These are phyloP conservation scores for Gnathonemus longibarbis DNA, from an alignment of 2,113 vertebrate species.

Conservation along the genomic window DNA sequence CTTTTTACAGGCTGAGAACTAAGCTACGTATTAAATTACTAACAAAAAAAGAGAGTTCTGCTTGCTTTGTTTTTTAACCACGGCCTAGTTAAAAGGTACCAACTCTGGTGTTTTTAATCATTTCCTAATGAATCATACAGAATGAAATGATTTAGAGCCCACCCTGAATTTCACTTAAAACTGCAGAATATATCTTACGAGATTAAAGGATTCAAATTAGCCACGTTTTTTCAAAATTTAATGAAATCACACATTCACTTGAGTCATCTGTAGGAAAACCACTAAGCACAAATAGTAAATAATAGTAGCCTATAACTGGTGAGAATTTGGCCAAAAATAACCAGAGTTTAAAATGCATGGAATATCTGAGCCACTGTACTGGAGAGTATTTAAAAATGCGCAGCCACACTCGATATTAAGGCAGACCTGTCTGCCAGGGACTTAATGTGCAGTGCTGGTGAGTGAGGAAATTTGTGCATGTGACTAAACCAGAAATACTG, in stretches of 20 bases:
- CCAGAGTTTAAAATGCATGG: background rate
- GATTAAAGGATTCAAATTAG: background rate
- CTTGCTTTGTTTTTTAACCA: background rate
- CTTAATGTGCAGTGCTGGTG: background rate
- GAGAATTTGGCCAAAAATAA: background rate
- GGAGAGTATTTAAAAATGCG: background rate
- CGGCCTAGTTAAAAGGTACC: background rate
- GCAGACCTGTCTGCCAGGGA: background rate
- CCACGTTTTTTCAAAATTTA: background rate
- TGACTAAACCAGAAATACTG: constrained; percentile 17
- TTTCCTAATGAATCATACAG: background rate
- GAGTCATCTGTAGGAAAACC: background rate
- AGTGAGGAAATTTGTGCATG: background rate
- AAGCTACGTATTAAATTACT: background rate
- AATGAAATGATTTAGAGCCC: background rate
- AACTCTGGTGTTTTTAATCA: background rate
- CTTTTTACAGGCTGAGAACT: background rate
- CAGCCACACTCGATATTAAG: background rate
- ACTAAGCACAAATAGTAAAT: background rate
- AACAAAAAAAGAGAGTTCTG: background rate
- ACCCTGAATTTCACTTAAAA: background rate
- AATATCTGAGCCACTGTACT: background rate
- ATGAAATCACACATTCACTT: background rate
- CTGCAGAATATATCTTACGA: background rate
- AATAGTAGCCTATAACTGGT: background rate